A percentile compares a stretch with the other conserved stretches of the same genome.
phyloP scores from a whole-genome alignment of 1,140 invertebrate genomes.

The Pachypeltis micranthus region DNA sequence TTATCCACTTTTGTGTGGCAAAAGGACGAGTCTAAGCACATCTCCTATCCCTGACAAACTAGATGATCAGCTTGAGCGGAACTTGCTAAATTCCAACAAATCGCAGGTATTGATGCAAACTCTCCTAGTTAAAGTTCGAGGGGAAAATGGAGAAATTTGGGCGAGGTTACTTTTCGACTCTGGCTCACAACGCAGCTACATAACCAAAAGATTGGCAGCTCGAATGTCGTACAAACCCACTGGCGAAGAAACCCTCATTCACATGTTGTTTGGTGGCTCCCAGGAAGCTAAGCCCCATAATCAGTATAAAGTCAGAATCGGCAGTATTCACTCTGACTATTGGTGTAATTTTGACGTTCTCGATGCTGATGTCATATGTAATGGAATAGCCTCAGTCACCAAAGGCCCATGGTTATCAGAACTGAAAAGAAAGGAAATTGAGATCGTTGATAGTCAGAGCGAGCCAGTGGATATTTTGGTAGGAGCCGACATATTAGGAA shows the following conservation, averaged over 20 bases:
- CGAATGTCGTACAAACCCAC: background rate
- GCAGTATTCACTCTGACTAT: background rate
- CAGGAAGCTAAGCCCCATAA: background rate
- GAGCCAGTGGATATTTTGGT: background rate
- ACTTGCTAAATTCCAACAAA: background rate
- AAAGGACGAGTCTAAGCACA: too few species aligned
- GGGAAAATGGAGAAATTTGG: background rate
- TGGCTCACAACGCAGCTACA: background rate
- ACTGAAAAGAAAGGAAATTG: background rate
- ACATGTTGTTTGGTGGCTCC: conserved; percentile 5
- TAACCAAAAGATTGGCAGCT: background rate
- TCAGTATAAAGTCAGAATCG: background rate
- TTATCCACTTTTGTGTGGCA: background rate
- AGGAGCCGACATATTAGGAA: conserved; percentile 4
- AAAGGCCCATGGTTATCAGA: background rate
- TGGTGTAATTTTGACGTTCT: conserved; percentile 18
- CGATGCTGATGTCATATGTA: conserved; percentile 5
- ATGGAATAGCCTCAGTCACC: background rate
- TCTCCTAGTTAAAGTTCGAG: background rate
- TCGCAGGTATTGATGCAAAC: background rate
- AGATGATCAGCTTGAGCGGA: background rate
- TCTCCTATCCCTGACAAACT: too few species aligned
- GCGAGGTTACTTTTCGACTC: background rate
- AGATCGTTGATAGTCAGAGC: background rate
- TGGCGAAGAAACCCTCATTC: conserved; percentile 5